A percentile compares a stretch with the other conserved stretches of the same genome.
These are phyloP conservation scores for Chauna torquata DNA, from an alignment of 2,113 vertebrate species.

Conservation along the genomic window DNA sequence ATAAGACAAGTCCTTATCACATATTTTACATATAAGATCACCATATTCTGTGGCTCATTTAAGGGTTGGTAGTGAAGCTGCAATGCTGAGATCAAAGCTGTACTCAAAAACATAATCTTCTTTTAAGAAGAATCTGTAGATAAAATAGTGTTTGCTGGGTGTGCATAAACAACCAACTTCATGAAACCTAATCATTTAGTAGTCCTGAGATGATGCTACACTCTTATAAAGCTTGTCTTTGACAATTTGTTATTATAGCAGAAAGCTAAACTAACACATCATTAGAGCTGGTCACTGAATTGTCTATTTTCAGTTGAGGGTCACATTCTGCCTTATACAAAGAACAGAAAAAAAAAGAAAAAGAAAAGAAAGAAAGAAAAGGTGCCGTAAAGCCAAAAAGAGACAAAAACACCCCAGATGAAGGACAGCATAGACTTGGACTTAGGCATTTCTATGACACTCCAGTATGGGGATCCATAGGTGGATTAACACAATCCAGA, in stretches of 20 bases:
- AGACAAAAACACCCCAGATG: background rate
- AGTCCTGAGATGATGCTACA: background rate
- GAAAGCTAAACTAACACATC: constrained; percentile 11
- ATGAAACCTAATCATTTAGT: constrained; percentile 2
- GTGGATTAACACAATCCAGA: background rate
- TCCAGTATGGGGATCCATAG: background rate
- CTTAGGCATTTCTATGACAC: background rate
- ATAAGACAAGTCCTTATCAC: constrained; percentile 51
- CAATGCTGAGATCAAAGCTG: constrained; percentile 45
- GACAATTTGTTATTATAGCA: background rate
- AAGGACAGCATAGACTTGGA: background rate
- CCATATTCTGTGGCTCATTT: background rate
- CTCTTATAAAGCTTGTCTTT: constrained; percentile 1
- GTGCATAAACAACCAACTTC: background rate
- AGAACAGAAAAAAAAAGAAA: background rate
- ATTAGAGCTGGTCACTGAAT: background rate
- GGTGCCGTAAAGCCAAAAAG: background rate
- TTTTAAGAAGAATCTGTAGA: constrained; percentile 27
- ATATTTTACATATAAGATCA: constrained; percentile 52
- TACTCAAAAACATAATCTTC: background rate
- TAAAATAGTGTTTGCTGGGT: background rate
- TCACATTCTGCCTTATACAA: background rate
- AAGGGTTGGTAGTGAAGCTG: constrained; percentile 20
- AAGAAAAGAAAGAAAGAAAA: background rate
- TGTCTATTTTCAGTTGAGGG: background rate